Evolutionary conservation across 2,113 vertebrate genomes (phyloP).

Genomic region (Seriola aureovittata): DNA sequence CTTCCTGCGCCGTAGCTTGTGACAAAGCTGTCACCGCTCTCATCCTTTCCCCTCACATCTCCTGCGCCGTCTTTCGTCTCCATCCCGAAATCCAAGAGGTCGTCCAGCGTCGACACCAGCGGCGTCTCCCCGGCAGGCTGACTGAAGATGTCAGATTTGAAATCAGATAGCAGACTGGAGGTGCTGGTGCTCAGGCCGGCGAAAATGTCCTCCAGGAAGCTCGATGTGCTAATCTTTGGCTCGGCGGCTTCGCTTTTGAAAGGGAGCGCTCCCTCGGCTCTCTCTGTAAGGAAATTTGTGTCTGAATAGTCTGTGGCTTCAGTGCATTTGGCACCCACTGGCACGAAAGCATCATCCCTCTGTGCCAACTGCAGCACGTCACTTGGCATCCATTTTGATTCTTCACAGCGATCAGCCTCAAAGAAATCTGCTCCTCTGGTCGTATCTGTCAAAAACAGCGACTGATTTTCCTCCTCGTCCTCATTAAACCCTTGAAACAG

Average conservation of each 20-base stretch:
- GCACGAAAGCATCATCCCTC: constrained; percentile 71
- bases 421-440: constrained; percentile 19
- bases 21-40: constrained; percentile 34
- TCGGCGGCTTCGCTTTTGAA: constrained; percentile 35
- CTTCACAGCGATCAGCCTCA: constrained; percentile 39
- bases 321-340: constrained; percentile 76
- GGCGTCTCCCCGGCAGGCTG: constrained; percentile 43
- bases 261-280: constrained; percentile 32
- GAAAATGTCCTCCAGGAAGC: constrained; percentile 84
- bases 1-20: constrained; percentile 30
- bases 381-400: constrained; percentile 70
- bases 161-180: constrained; percentile 71
- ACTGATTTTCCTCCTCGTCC: constrained; percentile 21
- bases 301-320: constrained; percentile 62
- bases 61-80: constrained; percentile 36
- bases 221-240: constrained; percentile 62
- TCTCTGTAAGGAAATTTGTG: constrained; percentile 49
- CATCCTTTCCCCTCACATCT: constrained; percentile 20
- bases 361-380: constrained; percentile 74
- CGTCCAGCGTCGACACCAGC: constrained; percentile 64
- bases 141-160: constrained; percentile 68
- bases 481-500: constrained; percentile 36
- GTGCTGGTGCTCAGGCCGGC: constrained; percentile 76
- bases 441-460: constrained; percentile 25
- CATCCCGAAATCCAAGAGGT: constrained; percentile 83